Percentiles rank a stretch among this genome's conserved stretches.
Conservation (phyloP, 1,140 invertebrate species). For the Drosophila mayri region DNA sequence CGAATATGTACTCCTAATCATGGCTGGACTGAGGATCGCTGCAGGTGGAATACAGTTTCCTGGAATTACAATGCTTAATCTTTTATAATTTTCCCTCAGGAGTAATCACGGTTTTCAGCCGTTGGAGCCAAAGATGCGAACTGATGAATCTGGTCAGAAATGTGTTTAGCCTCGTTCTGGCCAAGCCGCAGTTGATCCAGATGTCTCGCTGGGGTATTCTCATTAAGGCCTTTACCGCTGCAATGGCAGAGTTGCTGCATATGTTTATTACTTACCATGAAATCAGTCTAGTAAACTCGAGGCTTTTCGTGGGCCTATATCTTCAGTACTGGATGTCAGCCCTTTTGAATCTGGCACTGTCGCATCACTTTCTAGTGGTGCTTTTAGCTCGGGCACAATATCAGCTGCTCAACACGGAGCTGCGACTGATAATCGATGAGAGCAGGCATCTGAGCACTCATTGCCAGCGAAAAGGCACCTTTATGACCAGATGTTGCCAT, state of each 20-base stretch:
- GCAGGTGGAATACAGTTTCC: neutral
- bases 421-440: slow-evolving; percentile 14
- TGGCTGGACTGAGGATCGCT: neutral
- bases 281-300: neutral
- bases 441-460: neutral
- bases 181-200: slow-evolving; percentile 9
- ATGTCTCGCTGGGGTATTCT: slow-evolving; percentile 23
- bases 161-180: neutral
- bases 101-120: neutral
- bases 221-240: neutral
- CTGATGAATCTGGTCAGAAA: slow-evolving; percentile 2
- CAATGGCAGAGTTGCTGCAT: neutral
- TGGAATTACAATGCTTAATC: neutral
- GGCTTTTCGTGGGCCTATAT: neutral
- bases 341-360: slow-evolving; percentile 3
- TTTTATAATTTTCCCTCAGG: neutral
- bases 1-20: slow-evolving; percentile 8
- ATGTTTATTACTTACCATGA: neutral
- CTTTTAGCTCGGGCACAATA: slow-evolving; percentile 15
- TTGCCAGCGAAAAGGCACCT: neutral
- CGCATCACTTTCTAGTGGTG: slow-evolving; percentile 14
- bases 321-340: neutral
- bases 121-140: slow-evolving; percentile 6
- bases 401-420: slow-evolving; percentile 19
- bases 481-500: slow-evolving; percentile 29